Base-by-base conservation (phyloP, 2,113 vertebrate species). In the Oryzias celebensis region DNA sequence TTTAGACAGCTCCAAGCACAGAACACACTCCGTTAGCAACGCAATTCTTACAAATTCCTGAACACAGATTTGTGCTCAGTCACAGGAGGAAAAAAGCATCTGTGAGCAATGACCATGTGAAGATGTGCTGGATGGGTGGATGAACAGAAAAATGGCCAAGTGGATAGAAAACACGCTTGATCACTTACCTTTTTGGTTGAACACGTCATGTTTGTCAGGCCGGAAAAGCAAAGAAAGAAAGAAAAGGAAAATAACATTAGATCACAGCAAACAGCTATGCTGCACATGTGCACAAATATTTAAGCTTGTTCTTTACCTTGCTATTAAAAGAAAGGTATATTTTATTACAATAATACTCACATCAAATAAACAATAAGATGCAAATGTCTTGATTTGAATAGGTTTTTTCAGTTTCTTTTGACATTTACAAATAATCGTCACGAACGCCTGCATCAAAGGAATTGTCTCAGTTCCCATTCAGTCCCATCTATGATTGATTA, bases 121-220 rank as follows among this genome's bases (percentile, higher is more conserved):
- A 68, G 16, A 54, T 68, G 36, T 23, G 17, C 7, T 15, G 54
- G 23, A 47, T 50, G 60, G 17, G 36, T 3, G 6, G 31, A 69
- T 41, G 8, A 41, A 55, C 26, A 26, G 17, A 49, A 17, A 7
- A 26, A 53, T 2, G 3, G 23, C 69, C 14, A 1, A 18, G 46
- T 42, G 6, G 13, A 46, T 14, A 7, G 22, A 3, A 18, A 47
- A 54, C 4, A 52, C 5, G 47, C 62, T 58, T 54, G 0, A 63
- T 75, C 17, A 62, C 86, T 88, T 78, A 88, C 86, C 86, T 86
- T 60, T 22, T 77, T 48, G 18, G 74, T 26, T 4, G 62, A 58
- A 31, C 12, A 41, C 4, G 5, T 14, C 36, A 70, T 26, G 42
- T 16, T 20, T 17, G 5, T 46, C 67, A 52, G 20, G 48, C 20